A percentile compares a stretch with the other conserved stretches of the same genome.
Evolutionary conservation across 2,888 invertebrate species (phyloP).

Genomic region (Protonemura montana): DNA sequence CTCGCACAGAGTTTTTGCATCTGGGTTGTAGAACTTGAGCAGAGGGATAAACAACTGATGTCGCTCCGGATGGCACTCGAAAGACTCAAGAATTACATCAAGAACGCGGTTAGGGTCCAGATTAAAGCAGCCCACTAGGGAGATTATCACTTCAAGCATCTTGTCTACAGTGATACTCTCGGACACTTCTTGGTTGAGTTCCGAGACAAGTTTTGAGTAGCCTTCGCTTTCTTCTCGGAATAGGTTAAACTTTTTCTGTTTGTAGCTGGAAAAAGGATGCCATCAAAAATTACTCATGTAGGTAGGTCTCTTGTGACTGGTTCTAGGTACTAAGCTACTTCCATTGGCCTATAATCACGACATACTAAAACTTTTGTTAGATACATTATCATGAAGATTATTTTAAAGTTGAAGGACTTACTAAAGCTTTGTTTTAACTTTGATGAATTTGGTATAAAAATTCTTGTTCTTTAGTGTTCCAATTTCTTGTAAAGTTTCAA

Average conservation of each 20-base stretch:
- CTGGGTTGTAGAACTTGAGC: slow-evolving; percentile 86
- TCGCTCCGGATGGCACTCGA: slow-evolving; percentile 85
- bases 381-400: slow-evolving; percentile 19
- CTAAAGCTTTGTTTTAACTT: slow-evolving; percentile 98
- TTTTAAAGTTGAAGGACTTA: slow-evolving; percentile 65
- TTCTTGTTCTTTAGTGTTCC: slow-evolving; percentile 88
- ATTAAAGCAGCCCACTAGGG: slow-evolving; percentile 97
- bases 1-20: slow-evolving; percentile 88
- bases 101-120: slow-evolving; percentile 97
- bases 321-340: no score
- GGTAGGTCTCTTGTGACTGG: no score
- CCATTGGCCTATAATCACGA: slow-evolving; percentile 18
- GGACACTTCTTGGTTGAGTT: slow-evolving; percentile 85
- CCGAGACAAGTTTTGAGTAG: slow-evolving; percentile 94
- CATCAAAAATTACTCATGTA: slow-evolving; percentile 2
- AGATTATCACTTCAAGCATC: slow-evolving; percentile 88
- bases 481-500: slow-evolving; percentile 91
- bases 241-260: slow-evolving; percentile 98
- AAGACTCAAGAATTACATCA: slow-evolving; percentile 95
- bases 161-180: slow-evolving; percentile 69
- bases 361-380: no score
- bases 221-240: slow-evolving; percentile 99
- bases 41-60: slow-evolving; percentile 83
- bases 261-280: slow-evolving; percentile 78
- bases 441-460: slow-evolving; percentile 94